Base-by-base conservation (phyloP, 2,797 vertebrate genomes). In the Ctenopoma kingsleyae region DNA sequence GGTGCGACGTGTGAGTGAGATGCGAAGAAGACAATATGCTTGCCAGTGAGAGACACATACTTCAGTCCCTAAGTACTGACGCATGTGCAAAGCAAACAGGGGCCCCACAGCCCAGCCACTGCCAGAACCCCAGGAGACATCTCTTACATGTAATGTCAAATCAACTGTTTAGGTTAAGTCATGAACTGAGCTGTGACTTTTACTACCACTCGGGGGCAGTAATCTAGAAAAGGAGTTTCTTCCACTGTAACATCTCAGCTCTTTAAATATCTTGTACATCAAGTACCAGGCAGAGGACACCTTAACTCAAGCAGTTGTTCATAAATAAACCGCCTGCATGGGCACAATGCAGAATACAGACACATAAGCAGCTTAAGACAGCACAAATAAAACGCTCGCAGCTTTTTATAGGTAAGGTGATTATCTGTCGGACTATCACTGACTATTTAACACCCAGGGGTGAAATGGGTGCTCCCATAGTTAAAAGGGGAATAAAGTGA, bases 331-430 rank as follows among this genome's bases (percentile, higher is more conserved):
- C 6, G 15, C 49, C 27, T 59, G 59, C 12, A 48, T 25, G 11
- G 43, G 62, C 46, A 61, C 69, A 41, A 15, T 73, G 61, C 69
- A 70, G 75, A 81, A 74, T 72, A 65, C 66, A 87, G 81, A 86
- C 81, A 51, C 60, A 22, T 93, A 94, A 94, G 89, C 85, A 90
- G 91, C 91, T 95, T 93, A 91, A 25, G 46, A 62, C 27, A 77
- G 66, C 80, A 71, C 82, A 74, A 69, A 72, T 79, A 70, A 66
- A 88, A 86, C 78, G 75, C 76, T 77, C 74, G 68, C 71, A 35
- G 86, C 87, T 94, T 92, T 93, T 91, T 90, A 88, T 89, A 90
- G 89, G 79, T 90, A 90, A 92, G 87, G 90, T 87, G 77, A 91
- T 92, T 92, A 93, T 67, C 73, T 69, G 56, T 69, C 76, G 54